Evolutionary conservation across 1,140 invertebrate species (phyloP).

Genomic region (Caligus rogercresseyi): DNA sequence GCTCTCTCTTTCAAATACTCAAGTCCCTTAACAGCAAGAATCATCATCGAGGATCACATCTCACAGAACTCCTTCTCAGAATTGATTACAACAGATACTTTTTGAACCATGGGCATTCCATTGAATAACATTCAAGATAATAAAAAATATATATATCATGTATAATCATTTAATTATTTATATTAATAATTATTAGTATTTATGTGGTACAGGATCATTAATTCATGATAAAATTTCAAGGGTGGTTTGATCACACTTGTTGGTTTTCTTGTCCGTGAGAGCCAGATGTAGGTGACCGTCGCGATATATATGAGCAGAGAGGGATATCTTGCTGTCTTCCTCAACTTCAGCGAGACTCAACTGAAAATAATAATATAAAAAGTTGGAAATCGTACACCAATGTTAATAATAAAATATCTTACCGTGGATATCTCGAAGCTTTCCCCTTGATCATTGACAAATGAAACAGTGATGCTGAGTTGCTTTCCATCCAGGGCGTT

Average conservation of each 20-base stretch:
- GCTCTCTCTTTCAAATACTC: constrained; percentile 1
- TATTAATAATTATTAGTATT: too few species aligned
- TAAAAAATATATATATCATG: not conserved
- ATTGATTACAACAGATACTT: constrained; percentile 17
- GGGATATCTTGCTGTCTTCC: not conserved
- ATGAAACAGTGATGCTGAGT: not conserved
- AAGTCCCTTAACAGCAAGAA: not conserved
- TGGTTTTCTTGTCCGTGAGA: constrained; percentile 3
- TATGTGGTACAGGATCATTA: too few species aligned
- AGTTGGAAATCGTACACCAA: not conserved
- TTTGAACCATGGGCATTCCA: constrained; percentile 4
- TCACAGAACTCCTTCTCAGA: constrained; percentile 5
- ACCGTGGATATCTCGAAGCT: not conserved
- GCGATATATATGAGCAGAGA: constrained; percentile 14
- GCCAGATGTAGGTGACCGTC: constrained; percentile 11
- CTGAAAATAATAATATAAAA: not conserved
- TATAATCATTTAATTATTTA: not conserved
- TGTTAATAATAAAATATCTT: not conserved
- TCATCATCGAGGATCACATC: not conserved
- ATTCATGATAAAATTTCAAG: not conserved
- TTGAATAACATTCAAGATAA: not conserved
- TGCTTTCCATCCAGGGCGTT: not conserved
- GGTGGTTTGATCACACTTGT: not conserved
- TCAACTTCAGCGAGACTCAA: not conserved
- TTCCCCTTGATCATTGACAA: constrained; percentile 9